Evolutionary conservation across 2,113 vertebrate species (phyloP), one percentile per base, ranked within the genome.

Genomic region (Albula goreensis): DNA sequence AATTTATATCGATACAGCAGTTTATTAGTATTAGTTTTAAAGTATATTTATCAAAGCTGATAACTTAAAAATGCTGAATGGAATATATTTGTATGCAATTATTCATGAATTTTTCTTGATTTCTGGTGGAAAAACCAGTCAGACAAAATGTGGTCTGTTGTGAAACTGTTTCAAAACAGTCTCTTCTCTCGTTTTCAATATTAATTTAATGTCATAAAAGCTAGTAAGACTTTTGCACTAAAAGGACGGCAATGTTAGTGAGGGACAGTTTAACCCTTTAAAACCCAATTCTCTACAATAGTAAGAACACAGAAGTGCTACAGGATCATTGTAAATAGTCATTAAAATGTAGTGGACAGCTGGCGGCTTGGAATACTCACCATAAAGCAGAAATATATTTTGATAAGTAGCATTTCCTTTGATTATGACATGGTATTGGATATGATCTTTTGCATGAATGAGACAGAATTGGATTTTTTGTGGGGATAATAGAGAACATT

Each of bases 331-430:
- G 85, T 85, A 85, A 80, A 85, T 85, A 63, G 22, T 52, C 80
- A 81, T 81, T 49, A 50, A 50, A 50, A 79, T 6, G 12, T 49
- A 50, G 31, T 49, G 5, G 41, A 50, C 4, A 49, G 25, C 25
- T 49, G 78, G 12, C 4, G 15, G 53, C 31, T 81, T 70, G 63
- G 50, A 85, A 19, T 41, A 60, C 66, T 81, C 77, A 17, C 1
- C 57, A 85, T 60, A 85, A 85, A 8, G 80, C 53, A 41, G 31
- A 80, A 85, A 80, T 85, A 50, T 85, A 81, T 85, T 85, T 85
- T 85, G 85, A 78, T 85, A 85, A n/a, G 63, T 25, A 74, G n/a
- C 9, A 31, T 31, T 31, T 56, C 6, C 31, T 74, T 74, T 74
- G 70, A 31, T 74, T 22, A 31, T 74, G n/a, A 22, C 70, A 25